phyloP scores from a whole-genome alignment of 2,888 invertebrate genomes.

The Drosophila falleni region DNA sequence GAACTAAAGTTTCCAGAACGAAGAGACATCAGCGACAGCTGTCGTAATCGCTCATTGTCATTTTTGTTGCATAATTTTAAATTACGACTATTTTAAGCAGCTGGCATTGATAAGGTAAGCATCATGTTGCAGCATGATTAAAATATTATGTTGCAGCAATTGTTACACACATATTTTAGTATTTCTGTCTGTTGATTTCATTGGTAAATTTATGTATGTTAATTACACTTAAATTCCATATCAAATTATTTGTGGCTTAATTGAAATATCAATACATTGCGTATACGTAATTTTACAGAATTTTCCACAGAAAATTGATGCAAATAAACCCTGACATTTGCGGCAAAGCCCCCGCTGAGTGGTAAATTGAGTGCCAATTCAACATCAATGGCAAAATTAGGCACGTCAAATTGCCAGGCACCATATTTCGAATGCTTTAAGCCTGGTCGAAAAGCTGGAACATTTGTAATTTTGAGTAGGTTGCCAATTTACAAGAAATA shows the following conservation, averaged over 20 bases:
- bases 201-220: background rate
- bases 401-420: conserved; percentile 23
- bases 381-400: conserved; percentile 39
- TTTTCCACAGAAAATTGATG: conserved; percentile 1
- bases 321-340: conserved; percentile 21
- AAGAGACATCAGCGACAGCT: conserved; percentile 19
- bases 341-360: conserved; percentile 14
- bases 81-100: conserved; percentile 31
- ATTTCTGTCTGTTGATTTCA: background rate
- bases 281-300: conserved; percentile 17
- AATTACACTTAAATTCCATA: conserved; percentile 5
- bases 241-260: conserved; percentile 20
- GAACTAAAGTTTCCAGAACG: background rate
- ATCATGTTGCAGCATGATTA: background rate
- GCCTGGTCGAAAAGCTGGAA: background rate
- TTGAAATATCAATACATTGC: conserved; percentile 11
- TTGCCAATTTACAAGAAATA: conserved; percentile 7
- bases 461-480: conserved; percentile 30
- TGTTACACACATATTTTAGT: conserved; percentile 1
- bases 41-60: conserved; percentile 28
- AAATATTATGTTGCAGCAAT: background rate
- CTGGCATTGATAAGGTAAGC: conserved; percentile 28
- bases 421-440: conserved; percentile 11
- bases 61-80: conserved; percentile 19
- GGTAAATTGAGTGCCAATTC: conserved; percentile 55